Conservation (phyloP, 2,888 invertebrate genomes). For the Tenodera sinensis region DNA sequence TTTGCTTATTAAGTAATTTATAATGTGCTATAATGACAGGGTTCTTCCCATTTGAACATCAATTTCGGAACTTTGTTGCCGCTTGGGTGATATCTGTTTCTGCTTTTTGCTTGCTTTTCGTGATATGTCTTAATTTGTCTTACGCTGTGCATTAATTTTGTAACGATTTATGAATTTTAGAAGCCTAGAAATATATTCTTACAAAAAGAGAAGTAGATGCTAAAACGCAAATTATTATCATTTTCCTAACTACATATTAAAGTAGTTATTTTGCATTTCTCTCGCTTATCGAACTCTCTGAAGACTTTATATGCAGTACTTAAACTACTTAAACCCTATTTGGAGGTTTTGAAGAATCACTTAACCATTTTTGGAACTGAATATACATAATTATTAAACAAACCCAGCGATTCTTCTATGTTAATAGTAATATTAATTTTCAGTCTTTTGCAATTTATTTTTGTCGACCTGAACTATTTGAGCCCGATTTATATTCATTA, state of each 20-base stretch:
- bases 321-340: neutral
- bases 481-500: no score
- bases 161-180: neutral
- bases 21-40: neutral
- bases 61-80: neutral
- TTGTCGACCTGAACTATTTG: neutral
- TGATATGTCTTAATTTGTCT: neutral
- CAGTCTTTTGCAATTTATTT: neutral
- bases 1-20: neutral
- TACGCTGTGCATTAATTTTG: neutral
- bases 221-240: neutral
- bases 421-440: neutral
- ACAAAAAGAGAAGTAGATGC: neutral
- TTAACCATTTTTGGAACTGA: neutral
- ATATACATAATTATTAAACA: neutral
- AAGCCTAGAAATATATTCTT: neutral
- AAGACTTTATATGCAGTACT: no score
- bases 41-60: neutral
- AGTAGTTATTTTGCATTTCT: neutral
- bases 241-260: neutral
- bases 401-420: neutral
- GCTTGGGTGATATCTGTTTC: neutral
- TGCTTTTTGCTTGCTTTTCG: neutral
- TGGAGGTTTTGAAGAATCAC: neutral
- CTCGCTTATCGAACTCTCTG: no score